phyloP scores from a whole-genome alignment of 1,140 invertebrate genomes.

The Campoletis sonorensis region DNA sequence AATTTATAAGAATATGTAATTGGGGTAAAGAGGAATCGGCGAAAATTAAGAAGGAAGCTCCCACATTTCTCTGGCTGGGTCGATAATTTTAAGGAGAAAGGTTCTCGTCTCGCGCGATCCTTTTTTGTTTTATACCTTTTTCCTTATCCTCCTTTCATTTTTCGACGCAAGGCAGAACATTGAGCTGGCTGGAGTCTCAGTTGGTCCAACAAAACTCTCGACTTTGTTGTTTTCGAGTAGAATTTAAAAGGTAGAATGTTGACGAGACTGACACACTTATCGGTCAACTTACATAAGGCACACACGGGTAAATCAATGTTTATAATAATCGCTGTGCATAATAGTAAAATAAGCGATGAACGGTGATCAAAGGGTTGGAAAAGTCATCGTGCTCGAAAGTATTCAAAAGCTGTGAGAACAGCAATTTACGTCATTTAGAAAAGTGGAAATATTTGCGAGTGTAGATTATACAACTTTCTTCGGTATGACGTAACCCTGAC shows the following conservation, averaged over 20 bases:
- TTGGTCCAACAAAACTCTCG: neutral
- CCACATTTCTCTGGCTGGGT: neutral
- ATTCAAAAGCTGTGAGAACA: constrained; percentile 2
- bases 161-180: neutral
- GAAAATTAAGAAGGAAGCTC: neutral
- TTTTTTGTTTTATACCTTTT: neutral
- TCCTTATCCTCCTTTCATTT: constrained; percentile 4
- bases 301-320: neutral
- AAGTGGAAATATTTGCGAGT: constrained; percentile 33
- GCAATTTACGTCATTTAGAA: constrained; percentile 15
- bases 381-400: neutral
- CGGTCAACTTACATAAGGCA: neutral
- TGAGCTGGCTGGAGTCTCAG: neutral
- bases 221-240: neutral
- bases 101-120: neutral
- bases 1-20: neutral
- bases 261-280: neutral
- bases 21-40: neutral
- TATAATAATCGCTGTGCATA: neutral
- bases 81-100: constrained; percentile 4
- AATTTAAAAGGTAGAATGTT: neutral
- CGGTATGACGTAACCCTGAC: constrained; percentile 63
- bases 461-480: constrained; percentile 66
- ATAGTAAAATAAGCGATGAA: neutral
- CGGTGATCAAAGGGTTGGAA: neutral